phyloP scores from a whole-genome alignment of 1,140 invertebrate species.

The Temnothorax longispinosus region DNA sequence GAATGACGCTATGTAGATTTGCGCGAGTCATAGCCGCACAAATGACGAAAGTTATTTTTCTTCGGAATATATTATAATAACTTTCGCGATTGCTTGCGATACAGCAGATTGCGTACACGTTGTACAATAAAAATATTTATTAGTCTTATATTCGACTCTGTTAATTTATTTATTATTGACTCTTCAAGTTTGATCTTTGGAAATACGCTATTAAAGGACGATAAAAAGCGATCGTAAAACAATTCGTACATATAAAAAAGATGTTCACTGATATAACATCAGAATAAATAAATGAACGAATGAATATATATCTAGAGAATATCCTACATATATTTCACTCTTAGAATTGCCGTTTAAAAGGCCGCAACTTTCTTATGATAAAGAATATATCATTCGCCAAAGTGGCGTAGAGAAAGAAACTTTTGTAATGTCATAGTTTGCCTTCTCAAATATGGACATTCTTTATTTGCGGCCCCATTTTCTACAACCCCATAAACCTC shows the following conservation, averaged over 20 bases:
- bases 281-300: not conserved
- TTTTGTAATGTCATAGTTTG: constrained; percentile 16
- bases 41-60: constrained; percentile 31
- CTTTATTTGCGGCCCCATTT: not conserved
- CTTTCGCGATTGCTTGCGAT: not conserved
- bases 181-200: not conserved
- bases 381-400: not conserved
- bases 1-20: constrained; percentile 32
- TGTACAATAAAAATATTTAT: not conserved
- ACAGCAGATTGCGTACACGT: not conserved
- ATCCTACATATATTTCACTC: not conserved
- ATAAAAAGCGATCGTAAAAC: not conserved
- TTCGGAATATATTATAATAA: constrained; percentile 22
- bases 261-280: not conserved
- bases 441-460: constrained; percentile 12
- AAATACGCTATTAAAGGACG: not conserved
- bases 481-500: constrained; percentile 1
- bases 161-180: not conserved
- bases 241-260: not conserved
- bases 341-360: not conserved
- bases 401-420: constrained; percentile 23
- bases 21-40: not conserved
- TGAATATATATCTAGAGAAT: not conserved
- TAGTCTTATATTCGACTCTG: not conserved
- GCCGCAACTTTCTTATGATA: not conserved